These are phyloP conservation scores for Arbacia lixula DNA, from an alignment of 53 echinoderm and acorn worm genomes.

Conservation along the genomic window DNA sequence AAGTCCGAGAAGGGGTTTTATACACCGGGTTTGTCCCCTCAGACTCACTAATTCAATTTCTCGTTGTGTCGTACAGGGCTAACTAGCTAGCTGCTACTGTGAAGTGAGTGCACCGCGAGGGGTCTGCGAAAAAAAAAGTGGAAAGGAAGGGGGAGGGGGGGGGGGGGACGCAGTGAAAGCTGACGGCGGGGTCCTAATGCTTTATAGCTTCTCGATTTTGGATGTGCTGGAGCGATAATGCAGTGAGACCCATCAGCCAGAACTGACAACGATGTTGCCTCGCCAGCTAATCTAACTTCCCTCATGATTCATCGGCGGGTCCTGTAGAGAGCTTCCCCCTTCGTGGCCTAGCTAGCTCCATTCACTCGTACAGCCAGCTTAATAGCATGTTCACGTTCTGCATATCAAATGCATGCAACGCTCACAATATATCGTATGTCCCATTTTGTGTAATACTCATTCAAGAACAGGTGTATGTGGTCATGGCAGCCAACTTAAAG, in stretches of 20 bases:
- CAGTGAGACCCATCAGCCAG: constrained; percentile 6
- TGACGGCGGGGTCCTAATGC: constrained; percentile 13
- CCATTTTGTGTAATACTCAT: no score
- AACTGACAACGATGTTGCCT: constrained; percentile 46
- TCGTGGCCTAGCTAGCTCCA: not conserved
- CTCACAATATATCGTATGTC: no score
- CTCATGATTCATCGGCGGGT: constrained; percentile 19
- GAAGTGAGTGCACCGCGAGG: no score
- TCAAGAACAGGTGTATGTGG: no score
- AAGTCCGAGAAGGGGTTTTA: constrained; percentile 22
- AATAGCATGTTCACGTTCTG: no score
- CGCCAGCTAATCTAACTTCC: constrained; percentile 54
- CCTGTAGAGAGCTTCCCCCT: constrained; percentile 36
- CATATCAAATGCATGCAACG: no score
- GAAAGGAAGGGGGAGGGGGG: constrained; percentile 19
- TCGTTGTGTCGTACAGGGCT: not conserved
- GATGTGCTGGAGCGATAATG: constrained; percentile 9
- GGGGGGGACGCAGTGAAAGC: not conserved
- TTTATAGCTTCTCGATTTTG: not conserved
- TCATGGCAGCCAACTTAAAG: no score
- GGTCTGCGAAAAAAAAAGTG: no score
- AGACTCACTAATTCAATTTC: constrained; percentile 17
- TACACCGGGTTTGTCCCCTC: not conserved
- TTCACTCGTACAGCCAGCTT: no score
- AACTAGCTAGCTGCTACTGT: no score